A percentile compares a stretch with the other conserved stretches of the same genome.
These are phyloP conservation scores for Thymelicus lineola DNA, from an alignment of 2,888 invertebrate genomes.

Conservation along the genomic window DNA sequence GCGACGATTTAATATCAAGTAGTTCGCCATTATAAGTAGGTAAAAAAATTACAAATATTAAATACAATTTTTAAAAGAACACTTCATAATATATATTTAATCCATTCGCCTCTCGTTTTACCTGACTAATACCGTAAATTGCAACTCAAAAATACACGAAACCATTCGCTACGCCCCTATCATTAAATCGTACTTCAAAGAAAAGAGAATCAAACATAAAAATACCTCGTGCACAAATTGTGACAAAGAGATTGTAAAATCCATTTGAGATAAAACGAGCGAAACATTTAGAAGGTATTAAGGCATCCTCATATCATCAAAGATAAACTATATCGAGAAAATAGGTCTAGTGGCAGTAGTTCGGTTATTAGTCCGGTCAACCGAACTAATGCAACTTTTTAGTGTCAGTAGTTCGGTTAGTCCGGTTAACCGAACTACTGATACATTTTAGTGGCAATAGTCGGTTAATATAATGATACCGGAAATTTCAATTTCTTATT, in stretches of 20 bases:
- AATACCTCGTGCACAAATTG: slow-evolving; percentile 26
- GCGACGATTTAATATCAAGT: no score
- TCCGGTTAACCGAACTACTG: no score
- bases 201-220: slow-evolving; percentile 24
- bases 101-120: neutral
- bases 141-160: slow-evolving; percentile 3
- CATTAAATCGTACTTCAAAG: slow-evolving; percentile 27
- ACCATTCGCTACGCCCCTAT: slow-evolving; percentile 7
- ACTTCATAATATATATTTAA: neutral
- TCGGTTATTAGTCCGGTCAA: no score
- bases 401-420: no score
- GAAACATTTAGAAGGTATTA: neutral
- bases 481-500: no score
- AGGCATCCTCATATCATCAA: neutral
- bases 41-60: no score
- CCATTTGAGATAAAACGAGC: slow-evolving; percentile 24
- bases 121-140: slow-evolving; percentile 9
- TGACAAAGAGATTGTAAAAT: slow-evolving; percentile 27
- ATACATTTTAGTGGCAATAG: no score
- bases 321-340: neutral
- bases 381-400: no score
- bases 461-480: no score
- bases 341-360: no score
- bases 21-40: no score
- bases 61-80: no score